These are phyloP conservation scores for Epistrophe grossulariae DNA, from an alignment of 2,888 invertebrate species.

Conservation along the genomic window DNA sequence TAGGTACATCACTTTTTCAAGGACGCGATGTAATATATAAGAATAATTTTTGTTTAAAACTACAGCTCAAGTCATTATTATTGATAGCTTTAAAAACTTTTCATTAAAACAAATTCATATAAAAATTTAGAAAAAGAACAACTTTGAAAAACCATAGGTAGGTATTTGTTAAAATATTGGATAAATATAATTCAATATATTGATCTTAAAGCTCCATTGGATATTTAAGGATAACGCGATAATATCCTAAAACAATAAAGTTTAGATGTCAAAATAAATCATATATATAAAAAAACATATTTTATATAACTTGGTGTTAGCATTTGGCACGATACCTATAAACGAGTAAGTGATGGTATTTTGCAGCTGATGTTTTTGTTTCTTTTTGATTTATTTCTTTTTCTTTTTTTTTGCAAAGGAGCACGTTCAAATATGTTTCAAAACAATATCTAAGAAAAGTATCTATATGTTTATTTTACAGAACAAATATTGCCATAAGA, in stretches of 20 bases:
- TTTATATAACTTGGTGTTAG: neutral
- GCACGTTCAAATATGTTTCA: neutral
- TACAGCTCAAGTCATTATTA: too few relatives aligned
- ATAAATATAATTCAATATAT: conserved; percentile 1
- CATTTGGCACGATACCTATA: neutral
- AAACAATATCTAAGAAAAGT: neutral
- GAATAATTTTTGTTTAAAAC: too few relatives aligned
- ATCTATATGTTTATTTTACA: too few relatives aligned
- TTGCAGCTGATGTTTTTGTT: conserved; percentile 4
- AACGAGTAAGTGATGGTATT: neutral
- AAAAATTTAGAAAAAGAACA: too few relatives aligned
- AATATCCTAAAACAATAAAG: neutral
- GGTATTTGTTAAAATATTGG: too few relatives aligned
- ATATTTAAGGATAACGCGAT: neutral
- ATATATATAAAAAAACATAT: neutral
- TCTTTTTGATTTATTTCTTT: conserved; percentile 4
- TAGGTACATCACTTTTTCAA: too few relatives aligned
- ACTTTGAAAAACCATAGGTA: too few relatives aligned
- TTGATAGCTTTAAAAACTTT: too few relatives aligned
- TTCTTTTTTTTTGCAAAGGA: neutral
- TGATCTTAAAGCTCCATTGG: neutral
- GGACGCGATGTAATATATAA: too few relatives aligned
- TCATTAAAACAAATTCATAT: too few relatives aligned
- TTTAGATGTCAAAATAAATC: conserved; percentile 14
- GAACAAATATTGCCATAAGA: neutral